Conservation (phyloP, 2,888 invertebrate species). For the Gymnocheta viridis region DNA sequence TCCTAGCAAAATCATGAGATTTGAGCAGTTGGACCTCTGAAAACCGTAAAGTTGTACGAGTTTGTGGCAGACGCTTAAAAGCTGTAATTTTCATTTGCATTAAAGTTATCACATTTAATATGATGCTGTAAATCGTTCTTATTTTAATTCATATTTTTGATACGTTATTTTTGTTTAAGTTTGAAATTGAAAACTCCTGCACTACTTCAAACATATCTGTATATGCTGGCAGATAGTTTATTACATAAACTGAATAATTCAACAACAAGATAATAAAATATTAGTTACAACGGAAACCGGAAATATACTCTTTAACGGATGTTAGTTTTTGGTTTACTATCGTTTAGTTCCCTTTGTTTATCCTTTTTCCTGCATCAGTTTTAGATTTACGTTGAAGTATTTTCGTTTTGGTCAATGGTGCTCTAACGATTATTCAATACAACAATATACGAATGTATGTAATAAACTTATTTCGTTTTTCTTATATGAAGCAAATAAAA, state of each 20-base stretch:
- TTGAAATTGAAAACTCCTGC: no score
- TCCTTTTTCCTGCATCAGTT: background rate
- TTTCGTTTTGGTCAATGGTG: background rate
- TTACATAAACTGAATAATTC: background rate
- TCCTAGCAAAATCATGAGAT: no score
- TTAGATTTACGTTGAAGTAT: background rate
- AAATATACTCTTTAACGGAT: slow-evolving; percentile 50
- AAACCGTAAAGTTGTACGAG: no score
- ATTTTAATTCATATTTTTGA: no score
- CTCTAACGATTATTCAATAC: background rate
- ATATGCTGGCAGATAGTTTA: no score
- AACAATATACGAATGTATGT: background rate
- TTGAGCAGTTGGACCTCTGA: no score
- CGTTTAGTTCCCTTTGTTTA: background rate
- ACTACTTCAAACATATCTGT: no score
- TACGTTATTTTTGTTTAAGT: no score
- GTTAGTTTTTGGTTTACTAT: background rate
- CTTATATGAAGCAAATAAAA: background rate
- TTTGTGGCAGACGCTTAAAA: no score
- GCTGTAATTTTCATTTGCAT: no score
- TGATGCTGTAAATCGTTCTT: no score
- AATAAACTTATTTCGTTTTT: background rate
- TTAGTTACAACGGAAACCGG: background rate
- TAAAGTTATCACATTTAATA: no score
- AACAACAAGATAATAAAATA: background rate